phyloP scores from a whole-genome alignment of 2,888 invertebrate genomes.

The Stenchaetothrips biformis region DNA sequence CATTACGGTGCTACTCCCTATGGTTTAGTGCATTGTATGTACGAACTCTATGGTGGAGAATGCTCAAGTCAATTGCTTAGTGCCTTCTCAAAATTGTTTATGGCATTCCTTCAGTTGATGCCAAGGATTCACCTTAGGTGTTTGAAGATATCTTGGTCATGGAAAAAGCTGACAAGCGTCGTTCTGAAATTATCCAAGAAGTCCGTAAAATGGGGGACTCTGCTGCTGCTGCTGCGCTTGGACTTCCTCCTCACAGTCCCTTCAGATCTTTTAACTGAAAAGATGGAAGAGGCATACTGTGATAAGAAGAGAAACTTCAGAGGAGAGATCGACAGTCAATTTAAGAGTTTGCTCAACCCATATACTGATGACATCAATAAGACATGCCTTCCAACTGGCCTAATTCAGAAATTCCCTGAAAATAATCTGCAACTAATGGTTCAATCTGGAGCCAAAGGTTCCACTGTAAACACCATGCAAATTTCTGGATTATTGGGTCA shows the following conservation, averaged over 20 bases:
- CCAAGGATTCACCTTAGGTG: slow-evolving; percentile 92
- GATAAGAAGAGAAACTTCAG: slow-evolving; percentile 64
- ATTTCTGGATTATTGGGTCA: slow-evolving; percentile 97
- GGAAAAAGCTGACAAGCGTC: slow-evolving; percentile 63
- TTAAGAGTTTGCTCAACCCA: slow-evolving; percentile 72
- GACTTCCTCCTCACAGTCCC: slow-evolving; percentile 56
- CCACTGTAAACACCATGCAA: slow-evolving; percentile 95
- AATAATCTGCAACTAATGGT: slow-evolving; percentile 99
- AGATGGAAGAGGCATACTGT: slow-evolving; percentile 64
- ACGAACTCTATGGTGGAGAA: slow-evolving; percentile 89
- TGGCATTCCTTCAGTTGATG: slow-evolving; percentile 72
- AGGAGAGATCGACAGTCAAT: slow-evolving; percentile 73
- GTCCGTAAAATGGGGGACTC: slow-evolving; percentile 59
- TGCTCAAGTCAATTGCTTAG: slow-evolving; percentile 78
- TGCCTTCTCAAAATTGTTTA: slow-evolving; percentile 88
- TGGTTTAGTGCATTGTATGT: slow-evolving; percentile 90
- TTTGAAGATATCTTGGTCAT: slow-evolving; percentile 90
- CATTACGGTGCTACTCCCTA: slow-evolving; percentile 95
- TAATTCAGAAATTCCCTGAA: slow-evolving; percentile 80
- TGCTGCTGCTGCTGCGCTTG: slow-evolving; percentile 66
- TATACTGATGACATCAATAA: slow-evolving; percentile 88
- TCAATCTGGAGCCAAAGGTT: slow-evolving; percentile 95
- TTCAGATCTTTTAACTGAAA: slow-evolving; percentile 56
- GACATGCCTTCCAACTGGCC: slow-evolving; percentile 75
- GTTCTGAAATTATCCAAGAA: slow-evolving; percentile 62